Evolutionary conservation across 2,113 vertebrate genomes (phyloP).

Genomic region (Xiphorhynchus elegans): DNA sequence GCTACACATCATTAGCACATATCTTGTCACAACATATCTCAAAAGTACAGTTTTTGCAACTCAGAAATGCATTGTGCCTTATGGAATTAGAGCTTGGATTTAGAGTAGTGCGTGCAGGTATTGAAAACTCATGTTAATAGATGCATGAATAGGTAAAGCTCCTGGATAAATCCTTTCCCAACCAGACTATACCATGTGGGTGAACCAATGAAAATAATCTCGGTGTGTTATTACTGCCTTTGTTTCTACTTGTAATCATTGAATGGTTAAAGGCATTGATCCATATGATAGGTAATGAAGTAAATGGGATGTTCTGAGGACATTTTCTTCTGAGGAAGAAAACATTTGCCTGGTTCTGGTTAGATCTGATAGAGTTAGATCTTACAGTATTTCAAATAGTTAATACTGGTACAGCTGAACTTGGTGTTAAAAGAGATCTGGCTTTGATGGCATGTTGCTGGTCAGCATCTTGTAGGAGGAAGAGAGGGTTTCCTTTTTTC

Average conservation of each 20-base stretch:
- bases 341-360: background rate
- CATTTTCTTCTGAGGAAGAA: background rate
- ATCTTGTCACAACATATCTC: background rate
- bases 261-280: background rate
- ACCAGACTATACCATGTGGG: accelerated
- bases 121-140: background rate
- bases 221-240: background rate
- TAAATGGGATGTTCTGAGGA: background rate
- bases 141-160: background rate
- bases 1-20: background rate
- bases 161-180: background rate
- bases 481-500: background rate
- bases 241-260: background rate
- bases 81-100: background rate
- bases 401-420: background rate
- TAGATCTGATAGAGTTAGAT: background rate
- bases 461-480: background rate
- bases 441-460: background rate
- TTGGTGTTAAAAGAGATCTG: background rate
- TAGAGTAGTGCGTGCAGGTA: background rate
- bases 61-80: background rate
- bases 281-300: background rate
- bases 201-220: background rate
- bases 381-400: background rate
- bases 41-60: background rate